Evolutionary conservation across 2,797 vertebrate species (phyloP).

Genomic region (Fratercula arctica): DNA sequence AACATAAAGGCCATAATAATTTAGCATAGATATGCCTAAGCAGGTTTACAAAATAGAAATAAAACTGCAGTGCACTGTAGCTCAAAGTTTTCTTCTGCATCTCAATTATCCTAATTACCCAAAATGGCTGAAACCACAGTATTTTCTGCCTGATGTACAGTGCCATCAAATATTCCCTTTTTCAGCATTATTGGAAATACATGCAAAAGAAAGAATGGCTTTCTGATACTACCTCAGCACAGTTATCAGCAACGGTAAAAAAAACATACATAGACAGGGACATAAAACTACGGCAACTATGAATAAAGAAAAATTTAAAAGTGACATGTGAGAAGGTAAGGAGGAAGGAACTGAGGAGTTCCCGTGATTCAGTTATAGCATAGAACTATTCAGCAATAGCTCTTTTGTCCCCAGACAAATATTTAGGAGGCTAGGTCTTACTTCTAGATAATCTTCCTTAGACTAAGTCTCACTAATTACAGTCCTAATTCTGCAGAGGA

Average conservation of each 20-base stretch:
- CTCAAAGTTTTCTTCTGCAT: neutral
- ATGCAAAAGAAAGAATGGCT: neutral
- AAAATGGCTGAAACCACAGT: neutral
- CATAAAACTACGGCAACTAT: neutral
- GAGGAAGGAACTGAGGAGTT: neutral
- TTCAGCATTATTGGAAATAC: neutral
- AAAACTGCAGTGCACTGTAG: neutral
- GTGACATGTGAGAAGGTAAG: neutral
- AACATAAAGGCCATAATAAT: neutral
- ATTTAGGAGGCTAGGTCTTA: neutral
- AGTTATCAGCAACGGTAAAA: neutral
- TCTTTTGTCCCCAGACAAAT: neutral
- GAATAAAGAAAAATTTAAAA: neutral
- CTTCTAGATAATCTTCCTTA: neutral
- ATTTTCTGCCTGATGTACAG: neutral
- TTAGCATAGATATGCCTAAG: neutral
- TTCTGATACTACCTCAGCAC: neutral
- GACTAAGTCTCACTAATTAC: neutral
- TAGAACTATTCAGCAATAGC: neutral
- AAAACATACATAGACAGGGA: neutral
- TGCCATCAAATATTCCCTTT: neutral
- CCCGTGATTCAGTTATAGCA: neutral
- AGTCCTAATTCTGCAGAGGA: neutral
- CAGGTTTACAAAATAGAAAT: neutral
- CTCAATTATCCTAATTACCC: neutral